Evolutionary conservation across 2,888 invertebrate species (phyloP).

Genomic region (Diarsia dahlii): DNA sequence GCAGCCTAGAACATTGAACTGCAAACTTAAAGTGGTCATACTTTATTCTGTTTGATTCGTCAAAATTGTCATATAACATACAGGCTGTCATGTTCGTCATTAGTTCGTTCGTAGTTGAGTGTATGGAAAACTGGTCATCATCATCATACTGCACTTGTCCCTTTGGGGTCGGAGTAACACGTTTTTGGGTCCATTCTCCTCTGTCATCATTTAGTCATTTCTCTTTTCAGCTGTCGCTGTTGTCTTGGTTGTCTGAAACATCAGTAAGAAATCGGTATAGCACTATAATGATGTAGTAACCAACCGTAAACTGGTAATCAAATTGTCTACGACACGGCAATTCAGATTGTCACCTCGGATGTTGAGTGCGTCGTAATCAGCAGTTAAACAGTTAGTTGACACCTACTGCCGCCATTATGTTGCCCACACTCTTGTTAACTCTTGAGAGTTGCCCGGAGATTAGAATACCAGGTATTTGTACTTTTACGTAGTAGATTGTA

Average conservation of each 20-base stretch:
- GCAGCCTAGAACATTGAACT: background rate
- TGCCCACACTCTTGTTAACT: slow-evolving; percentile 47
- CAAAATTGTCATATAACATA: background rate
- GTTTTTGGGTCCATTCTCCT: too few relatives aligned
- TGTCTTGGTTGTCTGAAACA: background rate
- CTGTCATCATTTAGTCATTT: too few relatives aligned
- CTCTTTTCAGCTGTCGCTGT: too few relatives aligned
- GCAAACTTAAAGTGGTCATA: background rate
- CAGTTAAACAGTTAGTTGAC: slow-evolving; percentile 43
- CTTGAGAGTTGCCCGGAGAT: slow-evolving; percentile 28
- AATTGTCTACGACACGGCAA: background rate
- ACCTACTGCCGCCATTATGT: slow-evolving; percentile 44
- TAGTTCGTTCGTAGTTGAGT: too few relatives aligned
- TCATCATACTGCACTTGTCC: too few relatives aligned
- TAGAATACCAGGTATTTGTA: background rate
- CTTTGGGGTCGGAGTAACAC: too few relatives aligned
- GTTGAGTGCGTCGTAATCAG: slow-evolving; percentile 16
- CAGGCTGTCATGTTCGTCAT: background rate
- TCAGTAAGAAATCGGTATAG: background rate
- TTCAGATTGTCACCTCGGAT: slow-evolving; percentile 49
- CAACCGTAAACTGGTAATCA: slow-evolving; percentile 17
- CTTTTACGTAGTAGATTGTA: background rate
- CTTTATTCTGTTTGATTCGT: background rate
- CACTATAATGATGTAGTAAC: background rate
- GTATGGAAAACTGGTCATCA: too few relatives aligned